phyloP scores from a whole-genome alignment of 2,113 vertebrate genomes.

The Chlorodrepanis virens region DNA sequence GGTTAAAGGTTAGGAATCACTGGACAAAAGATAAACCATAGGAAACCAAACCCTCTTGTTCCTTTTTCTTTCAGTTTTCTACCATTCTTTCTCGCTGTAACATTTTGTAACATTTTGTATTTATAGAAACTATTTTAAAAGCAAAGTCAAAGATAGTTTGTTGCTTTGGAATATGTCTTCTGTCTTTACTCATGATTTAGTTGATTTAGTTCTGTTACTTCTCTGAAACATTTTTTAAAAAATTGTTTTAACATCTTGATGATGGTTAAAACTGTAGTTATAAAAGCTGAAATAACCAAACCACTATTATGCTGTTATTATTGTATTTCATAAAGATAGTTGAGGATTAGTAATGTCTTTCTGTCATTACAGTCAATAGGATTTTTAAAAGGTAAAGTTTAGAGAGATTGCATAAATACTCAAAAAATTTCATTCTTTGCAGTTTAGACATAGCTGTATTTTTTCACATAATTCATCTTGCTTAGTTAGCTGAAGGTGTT shows the following conservation, averaged over 20 bases:
- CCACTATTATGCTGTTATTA: background rate
- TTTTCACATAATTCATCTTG: background rate
- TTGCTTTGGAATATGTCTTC: background rate
- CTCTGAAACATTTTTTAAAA: background rate
- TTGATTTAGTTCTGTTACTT: background rate
- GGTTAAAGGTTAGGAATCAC: background rate
- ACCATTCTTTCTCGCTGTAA: background rate
- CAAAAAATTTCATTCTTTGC: background rate
- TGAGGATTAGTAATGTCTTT: background rate
- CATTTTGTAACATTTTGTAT: background rate
- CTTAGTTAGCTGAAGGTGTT: background rate
- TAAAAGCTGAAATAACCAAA: background rate
- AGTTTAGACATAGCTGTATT: background rate
- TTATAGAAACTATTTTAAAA: background rate
- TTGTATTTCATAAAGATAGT: background rate
- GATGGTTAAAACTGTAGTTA: background rate
- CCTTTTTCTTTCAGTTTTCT: background rate
- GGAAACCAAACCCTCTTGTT: background rate
- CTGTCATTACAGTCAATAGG: background rate
- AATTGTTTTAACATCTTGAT: background rate
- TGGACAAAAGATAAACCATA: background rate
- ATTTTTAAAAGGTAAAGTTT: background rate
- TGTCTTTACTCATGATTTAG: background rate
- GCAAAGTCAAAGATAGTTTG: background rate
- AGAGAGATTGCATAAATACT: background rate